A percentile compares a stretch with the other conserved stretches of the same genome.
Conservation (phyloP, 2,888 invertebrate species). For the Bombylius major region DNA sequence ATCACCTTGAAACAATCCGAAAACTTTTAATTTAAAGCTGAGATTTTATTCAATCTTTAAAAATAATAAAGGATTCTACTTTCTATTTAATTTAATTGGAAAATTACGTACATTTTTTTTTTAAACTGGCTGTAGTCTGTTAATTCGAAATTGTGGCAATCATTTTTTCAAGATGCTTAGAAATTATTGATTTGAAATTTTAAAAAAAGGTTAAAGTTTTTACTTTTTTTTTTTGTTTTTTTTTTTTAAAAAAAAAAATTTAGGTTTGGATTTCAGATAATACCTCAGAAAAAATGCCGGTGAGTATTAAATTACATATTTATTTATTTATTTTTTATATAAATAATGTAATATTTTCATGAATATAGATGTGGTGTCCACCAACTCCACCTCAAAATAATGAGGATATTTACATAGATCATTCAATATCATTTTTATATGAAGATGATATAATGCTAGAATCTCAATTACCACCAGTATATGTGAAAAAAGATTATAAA, state of each 20-base stretch:
- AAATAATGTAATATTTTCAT: background rate
- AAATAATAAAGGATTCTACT: too few species aligned
- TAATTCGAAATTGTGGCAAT: too few species aligned
- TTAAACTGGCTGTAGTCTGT: too few species aligned
- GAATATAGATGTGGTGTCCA: conserved; percentile 81
- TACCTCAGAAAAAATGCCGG: conserved; percentile 66
- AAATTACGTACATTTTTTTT: too few species aligned
- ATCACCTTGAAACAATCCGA: too few species aligned
- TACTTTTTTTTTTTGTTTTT: conserved; percentile 2
- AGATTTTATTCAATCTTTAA: too few species aligned
- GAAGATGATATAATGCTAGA: conserved; percentile 64
- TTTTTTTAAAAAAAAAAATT: conserved; percentile 15
- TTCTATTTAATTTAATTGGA: too few species aligned
- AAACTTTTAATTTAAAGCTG: too few species aligned
- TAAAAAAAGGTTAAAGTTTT: background rate
- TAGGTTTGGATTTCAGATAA: conserved; percentile 69
- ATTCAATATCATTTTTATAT: conserved; percentile 73
- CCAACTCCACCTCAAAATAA: conserved; percentile 93
- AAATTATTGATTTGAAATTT: too few species aligned
- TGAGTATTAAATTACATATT: conserved; percentile 40
- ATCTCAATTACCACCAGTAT: conserved; percentile 64
- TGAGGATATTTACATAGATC: conserved; percentile 82
- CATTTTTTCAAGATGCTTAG: background rate
- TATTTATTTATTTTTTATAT: background rate
- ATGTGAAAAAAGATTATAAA: conserved; percentile 64